Evolutionary conservation across 2,113 vertebrate species (phyloP).

Genomic region (Kryptolebias marmoratus): DNA sequence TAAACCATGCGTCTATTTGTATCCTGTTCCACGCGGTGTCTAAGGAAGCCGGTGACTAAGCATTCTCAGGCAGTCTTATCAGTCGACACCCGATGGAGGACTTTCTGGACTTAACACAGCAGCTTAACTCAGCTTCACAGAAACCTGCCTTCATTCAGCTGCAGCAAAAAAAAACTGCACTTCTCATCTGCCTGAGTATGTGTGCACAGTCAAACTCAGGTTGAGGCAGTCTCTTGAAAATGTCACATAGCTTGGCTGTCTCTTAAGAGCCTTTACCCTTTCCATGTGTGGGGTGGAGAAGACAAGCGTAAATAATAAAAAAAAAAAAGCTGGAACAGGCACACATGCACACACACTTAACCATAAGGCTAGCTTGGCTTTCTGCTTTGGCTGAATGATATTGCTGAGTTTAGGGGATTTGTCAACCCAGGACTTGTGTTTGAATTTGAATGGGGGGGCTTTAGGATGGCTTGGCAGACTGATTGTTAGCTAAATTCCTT

Average conservation of each 20-base stretch:
- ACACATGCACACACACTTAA: slow-evolving; percentile 5
- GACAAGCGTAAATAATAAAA: slow-evolving; percentile 52
- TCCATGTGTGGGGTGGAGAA: slow-evolving; percentile 61
- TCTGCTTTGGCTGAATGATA: slow-evolving; percentile 21
- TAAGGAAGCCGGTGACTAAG: slow-evolving; percentile 54
- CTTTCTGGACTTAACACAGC: slow-evolving; percentile 67
- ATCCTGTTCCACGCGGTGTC: slow-evolving; percentile 37
- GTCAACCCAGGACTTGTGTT: slow-evolving; percentile 38
- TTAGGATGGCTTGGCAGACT: slow-evolving; percentile 50
- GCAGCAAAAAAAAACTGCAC: slow-evolving; percentile 28
- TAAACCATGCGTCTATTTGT: slow-evolving; percentile 24
- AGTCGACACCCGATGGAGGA: slow-evolving; percentile 64
- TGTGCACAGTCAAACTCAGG: slow-evolving; percentile 47
- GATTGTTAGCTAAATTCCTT: slow-evolving; percentile 77
- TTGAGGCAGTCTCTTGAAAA: slow-evolving; percentile 70
- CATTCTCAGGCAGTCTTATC: slow-evolving; percentile 58
- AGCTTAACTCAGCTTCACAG: slow-evolving; percentile 63
- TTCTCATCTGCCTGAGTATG: slow-evolving; percentile 44
- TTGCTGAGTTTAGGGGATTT: slow-evolving; percentile 61
- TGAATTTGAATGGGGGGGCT: slow-evolving; percentile 49
- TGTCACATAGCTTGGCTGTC: slow-evolving; percentile 75
- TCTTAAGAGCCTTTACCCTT: slow-evolving; percentile 72
- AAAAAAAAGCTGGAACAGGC: slow-evolving; percentile 43
- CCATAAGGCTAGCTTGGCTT: slow-evolving; percentile 47
- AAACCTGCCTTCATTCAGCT: slow-evolving; percentile 57